These are phyloP conservation scores for Numenius phaeopus DNA, from an alignment of 2,797 vertebrate genomes.

Conservation along the genomic window DNA sequence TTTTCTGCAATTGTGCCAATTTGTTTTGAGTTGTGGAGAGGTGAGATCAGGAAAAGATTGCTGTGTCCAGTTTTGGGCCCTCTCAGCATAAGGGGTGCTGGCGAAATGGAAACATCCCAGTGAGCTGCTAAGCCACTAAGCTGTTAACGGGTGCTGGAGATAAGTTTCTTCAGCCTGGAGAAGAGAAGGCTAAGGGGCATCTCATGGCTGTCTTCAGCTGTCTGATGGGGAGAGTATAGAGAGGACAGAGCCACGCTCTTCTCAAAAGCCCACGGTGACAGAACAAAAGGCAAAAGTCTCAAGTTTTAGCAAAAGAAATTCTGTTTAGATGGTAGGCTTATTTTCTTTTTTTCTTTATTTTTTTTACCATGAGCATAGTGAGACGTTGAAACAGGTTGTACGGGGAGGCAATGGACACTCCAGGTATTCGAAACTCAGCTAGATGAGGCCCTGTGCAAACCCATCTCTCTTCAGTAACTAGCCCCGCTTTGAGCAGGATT, in stretches of 20 bases:
- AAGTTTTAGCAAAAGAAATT: not conserved
- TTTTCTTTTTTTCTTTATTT: not conserved
- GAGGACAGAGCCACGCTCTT: not conserved
- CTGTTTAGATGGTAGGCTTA: not conserved
- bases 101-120: not conserved
- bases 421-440: not conserved
- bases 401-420: not conserved
- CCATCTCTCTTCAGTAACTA: not conserved
- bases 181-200: not conserved
- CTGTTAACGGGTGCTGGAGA: not conserved
- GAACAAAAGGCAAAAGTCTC: not conserved
- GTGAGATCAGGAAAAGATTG: not conserved
- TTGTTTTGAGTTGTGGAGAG: not conserved
- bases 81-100: not conserved
- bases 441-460: not conserved
- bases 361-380: fast-evolving
- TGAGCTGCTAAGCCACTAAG: not conserved
- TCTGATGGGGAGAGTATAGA: not conserved
- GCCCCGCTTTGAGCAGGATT: not conserved
- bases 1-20: not conserved
- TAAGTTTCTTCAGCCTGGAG: not conserved
- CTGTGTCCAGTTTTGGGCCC: not conserved
- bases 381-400: not conserved
- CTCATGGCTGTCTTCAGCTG: fast-evolving
- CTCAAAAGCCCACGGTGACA: not conserved